Evolutionary conservation across 1,140 invertebrate species (phyloP), one percentile per base, ranked within the genome.

Genomic region (Drosophila nasuta): DNA sequence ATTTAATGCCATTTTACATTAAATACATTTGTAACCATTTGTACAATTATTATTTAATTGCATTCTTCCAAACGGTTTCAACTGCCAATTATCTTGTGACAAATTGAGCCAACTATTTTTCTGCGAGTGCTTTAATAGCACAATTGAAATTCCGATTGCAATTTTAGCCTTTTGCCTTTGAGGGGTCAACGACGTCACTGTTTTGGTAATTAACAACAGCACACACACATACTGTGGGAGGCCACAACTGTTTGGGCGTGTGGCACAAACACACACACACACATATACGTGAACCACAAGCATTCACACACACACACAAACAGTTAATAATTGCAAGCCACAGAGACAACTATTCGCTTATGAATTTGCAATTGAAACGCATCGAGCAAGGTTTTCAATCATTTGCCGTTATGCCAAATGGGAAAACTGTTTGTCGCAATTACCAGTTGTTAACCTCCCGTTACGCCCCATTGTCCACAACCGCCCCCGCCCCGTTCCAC

Each of bases 301-400:
- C 33, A 59, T 20, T 5, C 49, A 10, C 46, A 25, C 65, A 67
- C 43, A 45, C 52, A 38, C 52, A 33, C 52, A 28, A n/a, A 25
- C 28, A 58, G 33, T 58, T 13, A 33, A 54, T 78, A 87, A 88
- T 87, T 87, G 80, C 45, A 63, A 58, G 8, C 65, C 38, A 3
- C 48, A 33, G 15, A 10, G 51, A 30, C 17, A 51, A 71, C 51
- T 77, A 72, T 82, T 76, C 60, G 38, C 56, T 62, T 79, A 79
- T 76, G 79, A 77, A 79, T 77, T 87, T 75, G 70, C 76, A 75
- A 72, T 87, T 72, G 35, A 76, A 81, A 86, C 59, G 76, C 79
- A 63, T 65, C 64, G 49, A 59, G 7, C 52, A 6, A 52, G 54
- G 48, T 79, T 63, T 78, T 58, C 45, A 45, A 80, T 56, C 62